phyloP scores from a whole-genome alignment of 2,797 vertebrate species.

The Mallotus villosus region DNA sequence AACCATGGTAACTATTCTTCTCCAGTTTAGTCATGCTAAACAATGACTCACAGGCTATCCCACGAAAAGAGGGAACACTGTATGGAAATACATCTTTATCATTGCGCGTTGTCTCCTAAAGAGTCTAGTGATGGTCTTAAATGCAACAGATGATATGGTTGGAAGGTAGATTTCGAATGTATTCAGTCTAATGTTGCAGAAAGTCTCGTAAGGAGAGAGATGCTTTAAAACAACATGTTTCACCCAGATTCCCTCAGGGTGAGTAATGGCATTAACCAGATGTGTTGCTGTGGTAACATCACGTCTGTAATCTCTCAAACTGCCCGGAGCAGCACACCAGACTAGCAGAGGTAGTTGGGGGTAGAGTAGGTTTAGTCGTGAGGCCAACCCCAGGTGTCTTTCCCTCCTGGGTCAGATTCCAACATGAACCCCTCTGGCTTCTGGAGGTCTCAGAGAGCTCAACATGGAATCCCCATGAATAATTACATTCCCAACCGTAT shows the following conservation, averaged over 20 bases:
- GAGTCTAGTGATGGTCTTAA: no score
- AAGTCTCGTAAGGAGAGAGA: no score
- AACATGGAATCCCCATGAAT: background rate
- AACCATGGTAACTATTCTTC: conserved; percentile 71
- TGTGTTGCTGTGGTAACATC: conserved; percentile 18
- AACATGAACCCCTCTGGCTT: background rate
- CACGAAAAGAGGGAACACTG: no score
- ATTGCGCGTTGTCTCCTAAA: no score
- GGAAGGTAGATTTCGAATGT: no score
- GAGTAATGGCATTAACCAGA: conserved; percentile 16
- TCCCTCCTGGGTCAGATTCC: background rate
- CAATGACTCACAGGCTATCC: no score
- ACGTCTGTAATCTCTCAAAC: conserved; percentile 22
- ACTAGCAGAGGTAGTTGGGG: background rate
- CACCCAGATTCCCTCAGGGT: conserved; percentile 45
- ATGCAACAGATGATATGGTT: no score
- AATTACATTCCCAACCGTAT: no score
- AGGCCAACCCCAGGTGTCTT: background rate
- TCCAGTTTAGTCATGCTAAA: no score
- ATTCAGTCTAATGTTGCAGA: no score
- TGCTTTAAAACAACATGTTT: conserved; percentile 1
- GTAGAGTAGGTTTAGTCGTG: background rate
- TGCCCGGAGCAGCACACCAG: conserved; percentile 21
- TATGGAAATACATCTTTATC: no score
- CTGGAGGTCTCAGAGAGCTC: background rate